Base-by-base conservation (phyloP, 2,113 vertebrate genomes). In the Eulemur macaco region DNA sequence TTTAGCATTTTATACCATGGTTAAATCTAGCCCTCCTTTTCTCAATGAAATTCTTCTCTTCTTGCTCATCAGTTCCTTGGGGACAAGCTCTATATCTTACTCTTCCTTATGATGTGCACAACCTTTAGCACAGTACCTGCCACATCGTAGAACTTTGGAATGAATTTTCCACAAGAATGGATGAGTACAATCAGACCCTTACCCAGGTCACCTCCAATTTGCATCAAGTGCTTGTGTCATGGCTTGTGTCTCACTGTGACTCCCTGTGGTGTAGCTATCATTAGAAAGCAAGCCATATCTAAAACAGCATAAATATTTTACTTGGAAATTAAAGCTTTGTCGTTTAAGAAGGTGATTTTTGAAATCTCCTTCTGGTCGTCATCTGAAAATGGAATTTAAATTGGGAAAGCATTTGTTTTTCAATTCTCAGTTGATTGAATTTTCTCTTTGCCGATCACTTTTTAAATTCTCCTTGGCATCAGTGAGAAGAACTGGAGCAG, bases 311-410 rank as follows among this genome's bases (percentile, higher is more conserved):
- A 83, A 73, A 80, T 74, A 96, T 81, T 94, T 90, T 84, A 87
- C 34, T 87, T 84, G 66, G 29, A 94, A 92, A 80, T 84, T 78
- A 83, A 87, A 96, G 47, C 54, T 50, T 82, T 82, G 60, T 56
- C 42, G 45, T 92, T 78, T 39, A 23, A 69, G 91, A 85, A 47
- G 52, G n/a, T 82, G 47, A 64, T 74, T 90, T 94, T 94, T 77
- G 31, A 94, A 88, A 80, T 14, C 18, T 86, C 27, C 14, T 89
- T 78, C 34, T 18, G 54, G 21, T 83, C 45, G 23, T 94, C 63
- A 88, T 71, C 52, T 83, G 68, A 85, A 92, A 95, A 89, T 47
- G 66, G 90, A 90, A 82, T 90, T 85, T 73, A 92, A 97, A 91
- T 50, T 60, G n/a, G 37, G 27, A 47, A 82, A 85, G 29, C 52